A percentile compares a stretch with the other conserved stretches of the same genome.
Conservation (phyloP, 2,888 invertebrate species). For the Melanostoma scalare region DNA sequence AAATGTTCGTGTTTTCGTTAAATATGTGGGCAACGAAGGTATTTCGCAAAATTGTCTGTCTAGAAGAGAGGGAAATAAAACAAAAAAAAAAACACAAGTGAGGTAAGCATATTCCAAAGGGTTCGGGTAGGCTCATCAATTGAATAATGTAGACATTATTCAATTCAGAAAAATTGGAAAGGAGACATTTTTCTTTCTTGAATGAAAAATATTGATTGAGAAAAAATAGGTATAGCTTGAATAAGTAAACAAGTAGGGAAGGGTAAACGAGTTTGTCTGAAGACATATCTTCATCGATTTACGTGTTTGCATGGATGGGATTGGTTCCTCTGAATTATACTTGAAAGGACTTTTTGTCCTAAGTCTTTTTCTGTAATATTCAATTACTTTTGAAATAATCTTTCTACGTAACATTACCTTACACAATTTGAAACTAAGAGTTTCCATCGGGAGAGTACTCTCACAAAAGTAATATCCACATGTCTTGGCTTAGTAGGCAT, state of each 20-base stretch:
- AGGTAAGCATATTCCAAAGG: slow-evolving; percentile 23
- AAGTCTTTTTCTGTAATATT: no score
- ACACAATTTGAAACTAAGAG: no score
- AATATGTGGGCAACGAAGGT: slow-evolving; percentile 55
- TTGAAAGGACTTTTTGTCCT: no score
- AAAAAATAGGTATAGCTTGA: slow-evolving; percentile 20
- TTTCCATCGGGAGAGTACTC: no score
- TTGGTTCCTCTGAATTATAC: no score
- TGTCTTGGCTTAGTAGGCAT: no score
- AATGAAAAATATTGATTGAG: slow-evolving; percentile 10
- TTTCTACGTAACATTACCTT: no score
- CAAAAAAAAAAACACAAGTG: not conserved
- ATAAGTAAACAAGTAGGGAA: not conserved
- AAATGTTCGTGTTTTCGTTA: slow-evolving; percentile 53
- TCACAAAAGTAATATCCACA: no score
- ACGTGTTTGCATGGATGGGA: no score
- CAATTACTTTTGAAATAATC: no score
- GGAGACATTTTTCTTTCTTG: slow-evolving; percentile 38
- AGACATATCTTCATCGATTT: no score
- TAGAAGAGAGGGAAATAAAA: not conserved
- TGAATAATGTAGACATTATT: slow-evolving; percentile 55
- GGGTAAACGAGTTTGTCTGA: no score
- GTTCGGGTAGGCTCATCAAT: slow-evolving; percentile 40
- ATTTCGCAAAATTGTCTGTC: slow-evolving; percentile 38
- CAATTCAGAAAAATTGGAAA: slow-evolving; percentile 46